These are phyloP conservation scores for Synanthedon vespiformis DNA, from an alignment of 2,888 invertebrate genomes.

Conservation along the genomic window DNA sequence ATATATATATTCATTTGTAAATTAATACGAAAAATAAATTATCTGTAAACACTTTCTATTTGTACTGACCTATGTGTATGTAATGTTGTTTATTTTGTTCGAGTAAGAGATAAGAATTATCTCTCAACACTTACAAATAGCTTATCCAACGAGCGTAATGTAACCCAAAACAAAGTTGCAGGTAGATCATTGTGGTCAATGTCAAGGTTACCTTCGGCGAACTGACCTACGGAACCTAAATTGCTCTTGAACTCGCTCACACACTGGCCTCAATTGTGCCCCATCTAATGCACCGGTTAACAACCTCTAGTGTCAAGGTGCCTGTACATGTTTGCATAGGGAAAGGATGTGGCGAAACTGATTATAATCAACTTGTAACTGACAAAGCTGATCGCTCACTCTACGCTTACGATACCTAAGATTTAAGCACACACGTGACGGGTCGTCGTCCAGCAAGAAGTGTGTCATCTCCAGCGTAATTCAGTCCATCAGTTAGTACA, in stretches of 20 bases:
- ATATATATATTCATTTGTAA: no score
- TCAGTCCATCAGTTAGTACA: no score
- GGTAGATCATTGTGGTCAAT: constrained; percentile 48
- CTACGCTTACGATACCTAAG: no score
- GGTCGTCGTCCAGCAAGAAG: no score
- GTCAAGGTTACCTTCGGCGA: constrained; percentile 70
- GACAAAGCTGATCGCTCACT: no score
- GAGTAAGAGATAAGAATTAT: no score
- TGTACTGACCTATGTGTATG: no score
- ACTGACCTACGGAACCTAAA: constrained; percentile 71
- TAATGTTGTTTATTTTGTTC: no score
- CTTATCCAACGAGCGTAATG: neutral
- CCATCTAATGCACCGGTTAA: constrained; percentile 68
- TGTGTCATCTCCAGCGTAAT: no score
- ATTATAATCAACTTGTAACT: constrained; percentile 14
- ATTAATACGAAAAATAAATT: no score
- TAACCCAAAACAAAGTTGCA: constrained; percentile 10
- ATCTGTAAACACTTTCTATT: no score
- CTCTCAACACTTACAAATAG: neutral
- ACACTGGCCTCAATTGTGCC: constrained; percentile 69
- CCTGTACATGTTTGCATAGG: constrained; percentile 51
- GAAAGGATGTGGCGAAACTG: constrained; percentile 38
- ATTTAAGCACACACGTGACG: no score
- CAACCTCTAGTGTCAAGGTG: constrained; percentile 69
- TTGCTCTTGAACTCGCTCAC: constrained; percentile 70